phyloP scores from a whole-genome alignment of 1,140 invertebrate species.

The Glomeris maerens region DNA sequence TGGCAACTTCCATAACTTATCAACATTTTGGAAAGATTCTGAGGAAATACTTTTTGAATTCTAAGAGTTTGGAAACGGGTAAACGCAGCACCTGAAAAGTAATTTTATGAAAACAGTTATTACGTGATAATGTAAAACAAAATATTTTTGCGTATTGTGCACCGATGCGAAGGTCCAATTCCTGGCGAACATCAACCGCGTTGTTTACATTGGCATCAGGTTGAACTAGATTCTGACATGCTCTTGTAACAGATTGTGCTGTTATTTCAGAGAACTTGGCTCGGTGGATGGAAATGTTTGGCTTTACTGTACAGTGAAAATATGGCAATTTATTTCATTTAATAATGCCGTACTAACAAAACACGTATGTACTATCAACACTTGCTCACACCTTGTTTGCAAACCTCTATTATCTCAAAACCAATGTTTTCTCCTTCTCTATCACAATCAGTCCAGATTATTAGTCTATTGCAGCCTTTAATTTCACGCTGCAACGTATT shows the following conservation, averaged over 20 bases:
- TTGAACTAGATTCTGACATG: slow-evolving; percentile 57
- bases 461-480: slow-evolving; percentile 55
- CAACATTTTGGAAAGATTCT: slow-evolving; percentile 47
- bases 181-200: slow-evolving; percentile 88
- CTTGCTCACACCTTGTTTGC: slow-evolving; percentile 36
- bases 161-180: slow-evolving; percentile 95
- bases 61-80: slow-evolving; percentile 95
- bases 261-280: slow-evolving; percentile 96
- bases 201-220: slow-evolving; percentile 76
- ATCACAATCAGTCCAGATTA: slow-evolving; percentile 99
- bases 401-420: slow-evolving; percentile 91
- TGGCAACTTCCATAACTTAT: slow-evolving; percentile 97
- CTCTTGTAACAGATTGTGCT: slow-evolving; percentile 53
- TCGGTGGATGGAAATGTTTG: slow-evolving; percentile 53
- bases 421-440: slow-evolving; percentile 99
- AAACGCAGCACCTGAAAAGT: slow-evolving; percentile 71
- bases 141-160: slow-evolving; percentile 13
- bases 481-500: slow-evolving; percentile 70
- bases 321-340: background rate
- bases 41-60: slow-evolving; percentile 61
- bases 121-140: background rate
- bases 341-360: background rate
- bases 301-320: slow-evolving; percentile 45
- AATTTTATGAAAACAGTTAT: background rate
- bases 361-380: slow-evolving; percentile 5